Evolutionary conservation across 2,797 vertebrate species (phyloP), one percentile per base, ranked within the genome.

Genomic region (Sebastes baramenuke): DNA sequence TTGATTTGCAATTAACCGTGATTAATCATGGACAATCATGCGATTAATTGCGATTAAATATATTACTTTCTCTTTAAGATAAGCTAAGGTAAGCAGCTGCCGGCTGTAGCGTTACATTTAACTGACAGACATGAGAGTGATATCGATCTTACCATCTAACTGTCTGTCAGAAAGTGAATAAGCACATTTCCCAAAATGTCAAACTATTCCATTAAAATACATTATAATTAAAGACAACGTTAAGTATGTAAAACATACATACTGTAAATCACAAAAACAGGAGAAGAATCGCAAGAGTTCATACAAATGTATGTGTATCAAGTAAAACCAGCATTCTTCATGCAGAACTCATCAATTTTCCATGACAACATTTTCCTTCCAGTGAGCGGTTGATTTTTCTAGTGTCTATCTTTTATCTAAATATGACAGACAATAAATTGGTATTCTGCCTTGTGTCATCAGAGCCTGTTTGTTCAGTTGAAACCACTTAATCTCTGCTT

Each of bases 401-500:
- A 13, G 18, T 55, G 52, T 67, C 65, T 42, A 32, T 79, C 81
- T 34, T 83, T 77, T 25, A 77, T 83, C 46, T 83, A 56, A 84
- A 84, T 69, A 80, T 67, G 74, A 81, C 67, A 81, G 72, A 72
- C 56, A 79, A 85, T 65, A 24, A 67, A 82, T 73, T 77, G 29
- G 67, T 83, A 82, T 82, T 74, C 59, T 60, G 56, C 74, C 42
- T 81, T 38, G 27, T 83, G 77, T 77, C 69, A 82, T 66, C 77
- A 62, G 30, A 25, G 64, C 30, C 24, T 79, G 69, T 90, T 89
- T 92, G 74, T 81, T 90, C 24, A 80, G 81, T 83, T 85, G 69
- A 88, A 86, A 76, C 76, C 67, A 80, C 66, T 80, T 81, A 86
- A 93, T 89, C 84, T 84, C 60, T 5, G 61, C 72, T 75, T 87